Evolutionary conservation across 2,797 vertebrate species (phyloP), one percentile per base, ranked within the genome.

Genomic region (Oreonectes daqikongensis): DNA sequence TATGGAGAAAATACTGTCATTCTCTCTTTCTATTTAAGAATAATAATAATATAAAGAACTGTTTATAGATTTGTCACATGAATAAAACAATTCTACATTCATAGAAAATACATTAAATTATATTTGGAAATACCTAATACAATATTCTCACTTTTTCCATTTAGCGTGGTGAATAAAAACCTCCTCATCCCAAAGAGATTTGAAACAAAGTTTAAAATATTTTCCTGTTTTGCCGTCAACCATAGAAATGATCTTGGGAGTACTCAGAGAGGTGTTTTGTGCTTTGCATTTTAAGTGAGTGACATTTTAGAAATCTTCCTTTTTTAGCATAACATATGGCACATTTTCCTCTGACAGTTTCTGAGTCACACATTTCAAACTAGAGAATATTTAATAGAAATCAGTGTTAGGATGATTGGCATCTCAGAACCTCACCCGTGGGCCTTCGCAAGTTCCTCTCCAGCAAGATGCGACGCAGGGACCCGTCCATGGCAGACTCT

Each of bases 401-500:
- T 50, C 59, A n/a, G 59, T 61, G 59, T 61, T 8, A 55, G 42
- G 42, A 35, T 8, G 35, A 30, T 14, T 35, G 53, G 14, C 4
- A 2, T n/a, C 15, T 2, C 6, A 28, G 3, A 40, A 44, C 11
- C 75, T 35, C 89, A 95, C 95, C 95, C 89, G 94, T 96, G 50
- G 95, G 95, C 82, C 94, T 94, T 30, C 94, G 93, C 63, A 96
- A 86, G 81, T 95, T 94, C 85, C 94, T 95, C 48, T 94, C 93
- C 66, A 96, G 89, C 77, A 96, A 86, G 83, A 94, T 90, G 40
- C 94, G 92, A 70, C 95, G 90, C 73, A 94, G 76, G 53, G 93
- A 92, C 0, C 95, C 95, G 11, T 96, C 95, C 95, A 96, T 96
- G 5, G 94, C 92, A 0, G 95, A 91, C 66, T 95, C 94, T 81